Percentiles rank a stretch among this genome's conserved stretches.
These are phyloP conservation scores for Oligia latruncula DNA, from an alignment of 2,888 invertebrate species.

Conservation along the genomic window DNA sequence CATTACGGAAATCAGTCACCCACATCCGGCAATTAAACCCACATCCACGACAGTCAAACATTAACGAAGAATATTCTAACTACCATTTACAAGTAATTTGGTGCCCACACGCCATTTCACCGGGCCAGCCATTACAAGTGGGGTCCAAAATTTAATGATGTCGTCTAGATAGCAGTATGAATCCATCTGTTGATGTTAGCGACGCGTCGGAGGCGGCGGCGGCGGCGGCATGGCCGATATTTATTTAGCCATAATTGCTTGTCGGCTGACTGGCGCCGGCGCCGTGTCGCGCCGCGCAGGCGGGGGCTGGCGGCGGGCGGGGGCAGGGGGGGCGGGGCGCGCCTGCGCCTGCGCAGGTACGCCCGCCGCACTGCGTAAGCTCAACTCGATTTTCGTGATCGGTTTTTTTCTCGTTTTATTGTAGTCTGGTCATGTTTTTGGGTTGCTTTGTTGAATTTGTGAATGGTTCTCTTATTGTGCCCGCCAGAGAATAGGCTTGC, in stretches of 20 bases:
- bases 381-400: conserved; percentile 88
- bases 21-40: conserved; percentile 80
- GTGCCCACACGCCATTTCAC: conserved; percentile 81
- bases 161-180: conserved; percentile 83
- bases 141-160: conserved; percentile 83
- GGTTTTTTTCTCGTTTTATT: conserved; percentile 83
- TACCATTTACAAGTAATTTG: conserved; percentile 80
- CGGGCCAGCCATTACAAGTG: conserved; percentile 76
- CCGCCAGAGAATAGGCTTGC: conserved; percentile 71
- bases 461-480: conserved; percentile 81
- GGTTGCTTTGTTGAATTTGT: conserved; percentile 87
- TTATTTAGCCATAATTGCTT: conserved; percentile 90
- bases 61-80: conserved; percentile 73
- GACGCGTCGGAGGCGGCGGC: conserved; percentile 85
- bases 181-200: conserved; percentile 85
- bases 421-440: conserved; percentile 86
- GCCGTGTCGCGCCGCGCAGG: conserved; percentile 83
- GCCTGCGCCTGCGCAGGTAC: conserved; percentile 83
- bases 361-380: conserved; percentile 84
- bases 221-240: conserved; percentile 88
- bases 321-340: conserved; percentile 62
- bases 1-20: conserved; percentile 75
- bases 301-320: conserved; percentile 60
- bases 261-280: conserved; percentile 89
- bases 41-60: conserved; percentile 75